Base-by-base conservation (phyloP, 1,140 invertebrate genomes). In the Drosophila pallidifrons region DNA sequence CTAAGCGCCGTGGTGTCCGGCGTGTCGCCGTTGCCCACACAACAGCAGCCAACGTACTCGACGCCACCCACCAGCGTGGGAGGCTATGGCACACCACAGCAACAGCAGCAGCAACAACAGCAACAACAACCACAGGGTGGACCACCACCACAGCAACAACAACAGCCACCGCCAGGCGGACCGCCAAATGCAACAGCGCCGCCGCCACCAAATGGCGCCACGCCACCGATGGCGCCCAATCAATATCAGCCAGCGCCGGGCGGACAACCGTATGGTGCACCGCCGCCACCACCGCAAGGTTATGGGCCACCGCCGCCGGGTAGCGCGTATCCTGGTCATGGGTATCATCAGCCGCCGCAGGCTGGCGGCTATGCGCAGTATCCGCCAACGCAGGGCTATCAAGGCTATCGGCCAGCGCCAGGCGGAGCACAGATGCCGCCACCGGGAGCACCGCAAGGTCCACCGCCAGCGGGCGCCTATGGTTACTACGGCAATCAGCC, bases 401-500 rank as follows among this genome's bases (percentile, higher is more conserved):
- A 92, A 64, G 85, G 90, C 7, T 91, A 92, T 47, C 70, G 91
- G 47, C 91, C 91, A 3, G 77, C 87, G 32, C 91, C 91, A 7
- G 79, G 81, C 5, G 91, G 91, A 0, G 91, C 89, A 38, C 91
- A 92, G 46, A 92, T 92, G 91, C 91, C 91, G 73, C 91, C 93
- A 66, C 86, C 92, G n/a, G 82, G 89, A 15, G 86, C 89, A 63
- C 89, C 89, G 5, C 91, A 92, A 51, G 91, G 91, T 7, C 91
- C 85, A n/a, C 90, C 91, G 11, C 92, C 93, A 55, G 83, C 87
- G 41, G 93, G 92, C 60, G 82, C 93, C 16, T 92, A 92, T 55
- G 82, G 91, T 1, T 92, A 92, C 41, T 92, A 92, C 15, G 28
- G 91, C 35, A 90, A 91, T 57, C 91, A 92, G 55, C 91, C 91